Conservation (phyloP, 2,113 vertebrate species). For the Galemys pyrenaicus region DNA sequence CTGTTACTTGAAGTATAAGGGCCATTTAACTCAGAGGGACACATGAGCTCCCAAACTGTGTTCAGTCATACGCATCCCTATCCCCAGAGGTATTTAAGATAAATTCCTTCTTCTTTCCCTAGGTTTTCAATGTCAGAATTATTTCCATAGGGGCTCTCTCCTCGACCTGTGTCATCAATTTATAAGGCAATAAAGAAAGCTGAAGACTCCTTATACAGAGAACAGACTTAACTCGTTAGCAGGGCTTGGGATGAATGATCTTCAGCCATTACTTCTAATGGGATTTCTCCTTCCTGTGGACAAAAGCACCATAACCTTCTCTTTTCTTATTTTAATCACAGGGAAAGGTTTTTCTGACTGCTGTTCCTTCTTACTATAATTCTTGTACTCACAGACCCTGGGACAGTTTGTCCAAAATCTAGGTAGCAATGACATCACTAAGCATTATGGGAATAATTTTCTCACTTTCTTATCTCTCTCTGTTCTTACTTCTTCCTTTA, state of each 20-base stretch:
- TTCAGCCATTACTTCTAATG: conserved; percentile 80
- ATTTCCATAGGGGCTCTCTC: conserved; percentile 65
- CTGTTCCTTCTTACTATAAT: conserved; percentile 66
- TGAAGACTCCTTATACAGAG: conserved; percentile 73
- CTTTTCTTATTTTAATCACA: conserved; percentile 72
- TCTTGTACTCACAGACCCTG: conserved; percentile 58
- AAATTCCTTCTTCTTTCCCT: not conserved
- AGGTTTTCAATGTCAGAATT: conserved; percentile 68
- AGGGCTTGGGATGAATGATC: conserved; percentile 76
- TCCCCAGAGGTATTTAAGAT: not conserved
- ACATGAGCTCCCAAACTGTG: not conserved
- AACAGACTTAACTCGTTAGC: conserved; percentile 79
- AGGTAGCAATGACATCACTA: conserved; percentile 17
- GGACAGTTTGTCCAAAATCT: conserved; percentile 59
- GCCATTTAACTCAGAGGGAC: not conserved
- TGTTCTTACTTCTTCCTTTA: conserved; percentile 61
- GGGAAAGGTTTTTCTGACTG: conserved; percentile 63
- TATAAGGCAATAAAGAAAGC: conserved; percentile 73
- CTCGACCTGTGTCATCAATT: conserved; percentile 63
- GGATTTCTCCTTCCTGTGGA: conserved; percentile 77
- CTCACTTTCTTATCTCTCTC: conserved; percentile 54
- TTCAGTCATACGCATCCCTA: not conserved
- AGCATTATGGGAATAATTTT: not conserved
- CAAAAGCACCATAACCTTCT: conserved; percentile 71
- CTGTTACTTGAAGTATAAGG: not conserved